phyloP scores from a whole-genome alignment of 1,140 invertebrate genomes.

The Nasonia vitripennis region DNA sequence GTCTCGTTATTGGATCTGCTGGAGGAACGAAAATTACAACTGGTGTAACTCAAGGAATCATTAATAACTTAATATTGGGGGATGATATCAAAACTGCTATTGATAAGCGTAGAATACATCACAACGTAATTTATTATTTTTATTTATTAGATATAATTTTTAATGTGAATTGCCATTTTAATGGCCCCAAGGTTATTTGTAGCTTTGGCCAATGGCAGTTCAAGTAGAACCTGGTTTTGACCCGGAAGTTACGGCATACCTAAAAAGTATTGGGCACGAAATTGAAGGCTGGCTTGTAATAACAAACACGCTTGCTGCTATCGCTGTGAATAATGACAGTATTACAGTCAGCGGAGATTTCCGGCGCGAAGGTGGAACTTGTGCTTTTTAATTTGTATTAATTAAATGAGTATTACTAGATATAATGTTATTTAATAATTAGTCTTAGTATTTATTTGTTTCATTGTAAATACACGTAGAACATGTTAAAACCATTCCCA shows the following conservation, averaged over 20 bases:
- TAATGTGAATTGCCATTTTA: background rate
- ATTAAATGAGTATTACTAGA: background rate
- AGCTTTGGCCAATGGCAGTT: slow-evolving; percentile 82
- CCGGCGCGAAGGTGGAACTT: slow-evolving; percentile 72
- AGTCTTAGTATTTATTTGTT: background rate
- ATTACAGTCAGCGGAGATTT: slow-evolving; percentile 73
- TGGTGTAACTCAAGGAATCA: slow-evolving; percentile 81
- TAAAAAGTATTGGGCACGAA: slow-evolving; percentile 73
- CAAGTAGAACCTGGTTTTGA: slow-evolving; percentile 78
- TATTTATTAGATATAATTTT: background rate
- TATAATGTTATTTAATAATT: background rate
- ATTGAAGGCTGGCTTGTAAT: slow-evolving; percentile 27
- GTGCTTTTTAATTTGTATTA: slow-evolving; percentile 50
- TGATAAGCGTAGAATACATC: slow-evolving; percentile 61
- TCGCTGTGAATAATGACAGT: too few species aligned
- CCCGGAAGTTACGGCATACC: slow-evolving; percentile 66
- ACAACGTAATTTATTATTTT: slow-evolving; percentile 63
- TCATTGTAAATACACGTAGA: too few species aligned
- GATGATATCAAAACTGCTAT: slow-evolving; percentile 60
- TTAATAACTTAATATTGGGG: slow-evolving; percentile 59
- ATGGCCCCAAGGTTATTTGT: slow-evolving; percentile 64
- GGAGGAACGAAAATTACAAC: slow-evolving; percentile 93
- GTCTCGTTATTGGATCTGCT: slow-evolving; percentile 86
- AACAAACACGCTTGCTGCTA: too few species aligned
- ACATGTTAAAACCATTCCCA: too few species aligned